Conservation (phyloP, 2,797 vertebrate species). For the Discoglossus pictus region DNA sequence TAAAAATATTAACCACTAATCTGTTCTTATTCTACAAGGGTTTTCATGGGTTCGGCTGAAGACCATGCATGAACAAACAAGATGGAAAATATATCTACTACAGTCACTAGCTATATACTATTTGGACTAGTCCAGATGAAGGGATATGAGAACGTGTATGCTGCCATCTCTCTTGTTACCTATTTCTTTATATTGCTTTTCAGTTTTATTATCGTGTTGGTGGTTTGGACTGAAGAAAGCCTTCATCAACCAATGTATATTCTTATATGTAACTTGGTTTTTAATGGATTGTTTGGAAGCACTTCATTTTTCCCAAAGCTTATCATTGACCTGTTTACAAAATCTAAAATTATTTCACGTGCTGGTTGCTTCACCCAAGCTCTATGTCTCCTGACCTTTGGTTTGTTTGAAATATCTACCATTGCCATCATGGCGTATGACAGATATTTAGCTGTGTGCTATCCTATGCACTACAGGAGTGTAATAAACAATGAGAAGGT, state of each 20-base stretch:
- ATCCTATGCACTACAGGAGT: constrained; percentile 8
- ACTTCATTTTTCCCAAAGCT: constrained; percentile 21
- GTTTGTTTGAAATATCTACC: not conserved
- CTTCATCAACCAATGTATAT: constrained; percentile 32
- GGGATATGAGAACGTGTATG: not conserved
- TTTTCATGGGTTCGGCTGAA: no score
- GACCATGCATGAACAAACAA: no score
- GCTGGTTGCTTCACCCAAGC: not conserved
- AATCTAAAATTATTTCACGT: not conserved
- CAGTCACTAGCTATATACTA: not conserved
- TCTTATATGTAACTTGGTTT: constrained; percentile 2
- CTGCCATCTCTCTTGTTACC: not conserved
- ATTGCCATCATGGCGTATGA: constrained; percentile 30
- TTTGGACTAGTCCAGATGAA: constrained; percentile 21
- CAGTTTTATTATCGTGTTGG: not conserved
- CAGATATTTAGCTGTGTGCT: constrained; percentile 20
- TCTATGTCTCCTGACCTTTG: not conserved
- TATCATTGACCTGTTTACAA: not conserved
- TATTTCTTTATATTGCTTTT: constrained; percentile 3
- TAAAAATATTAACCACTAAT: no score
- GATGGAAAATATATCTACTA: constrained; percentile 3
- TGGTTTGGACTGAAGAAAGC: not conserved
- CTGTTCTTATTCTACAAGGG: no score
- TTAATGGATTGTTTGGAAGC: constrained; percentile 23
- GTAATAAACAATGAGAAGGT: constrained; percentile 4